These are phyloP conservation scores for Notothenia rossii DNA, from an alignment of 2,113 vertebrate genomes.

Conservation along the genomic window DNA sequence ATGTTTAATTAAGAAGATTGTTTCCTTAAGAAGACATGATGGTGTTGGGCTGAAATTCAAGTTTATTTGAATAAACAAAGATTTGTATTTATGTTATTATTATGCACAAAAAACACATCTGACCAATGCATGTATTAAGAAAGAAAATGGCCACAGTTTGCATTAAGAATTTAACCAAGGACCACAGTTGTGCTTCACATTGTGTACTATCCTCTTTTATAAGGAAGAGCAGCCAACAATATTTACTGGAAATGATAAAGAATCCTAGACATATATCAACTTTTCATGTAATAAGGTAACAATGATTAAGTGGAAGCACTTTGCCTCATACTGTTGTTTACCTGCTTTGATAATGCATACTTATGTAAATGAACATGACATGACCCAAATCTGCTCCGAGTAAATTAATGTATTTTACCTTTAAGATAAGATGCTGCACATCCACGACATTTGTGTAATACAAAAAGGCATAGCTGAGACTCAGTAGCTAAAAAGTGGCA, in stretches of 20 bases:
- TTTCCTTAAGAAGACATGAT: neutral
- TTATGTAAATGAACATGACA: conserved; percentile 82
- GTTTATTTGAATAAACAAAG: neutral
- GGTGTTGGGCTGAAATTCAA: neutral
- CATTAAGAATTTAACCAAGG: conserved; percentile 6
- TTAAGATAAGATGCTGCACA: conserved; percentile 70
- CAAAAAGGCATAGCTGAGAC: conserved; percentile 58
- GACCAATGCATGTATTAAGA: conserved; percentile 1
- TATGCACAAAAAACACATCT: neutral
- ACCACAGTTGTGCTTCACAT: conserved; percentile 1
- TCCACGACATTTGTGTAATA: conserved; percentile 66
- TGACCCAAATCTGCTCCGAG: conserved; percentile 82
- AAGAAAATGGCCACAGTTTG: conserved; percentile 3
- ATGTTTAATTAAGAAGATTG: conserved; percentile 25
- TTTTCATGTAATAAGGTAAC: conserved; percentile 71
- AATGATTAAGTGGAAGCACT: conserved; percentile 81
- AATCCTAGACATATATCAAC: conserved; percentile 65
- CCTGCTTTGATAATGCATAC: conserved; percentile 80
- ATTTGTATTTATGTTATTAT: too few relatives aligned
- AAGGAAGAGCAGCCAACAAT: conserved; percentile 16
- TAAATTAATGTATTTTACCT: conserved; percentile 86
- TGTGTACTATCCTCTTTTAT: conserved; percentile 7
- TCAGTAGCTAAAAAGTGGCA: conserved; percentile 69
- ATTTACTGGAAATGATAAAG: conserved; percentile 42
- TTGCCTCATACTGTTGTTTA: conserved; percentile 74